Conservation (phyloP, 2,113 vertebrate species). For the Rhagologus leucostigma region DNA sequence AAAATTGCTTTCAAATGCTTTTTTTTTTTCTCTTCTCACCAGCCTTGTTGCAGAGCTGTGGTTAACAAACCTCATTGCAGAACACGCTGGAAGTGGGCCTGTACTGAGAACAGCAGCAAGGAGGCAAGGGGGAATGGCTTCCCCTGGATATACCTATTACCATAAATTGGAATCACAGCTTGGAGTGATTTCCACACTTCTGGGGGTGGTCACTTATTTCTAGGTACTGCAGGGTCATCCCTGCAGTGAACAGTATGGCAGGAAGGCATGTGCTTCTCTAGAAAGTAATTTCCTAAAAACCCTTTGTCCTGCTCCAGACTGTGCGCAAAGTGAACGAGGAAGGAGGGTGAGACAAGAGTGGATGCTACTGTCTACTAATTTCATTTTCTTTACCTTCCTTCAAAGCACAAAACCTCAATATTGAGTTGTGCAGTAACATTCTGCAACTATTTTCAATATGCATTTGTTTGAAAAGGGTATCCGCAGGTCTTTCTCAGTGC, state of each 20-base stretch:
- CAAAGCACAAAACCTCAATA: not conserved
- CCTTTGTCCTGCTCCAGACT: not conserved
- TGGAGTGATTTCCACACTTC: not conserved
- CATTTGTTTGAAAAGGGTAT: not conserved
- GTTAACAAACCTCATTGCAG: not conserved
- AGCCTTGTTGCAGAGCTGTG: not conserved
- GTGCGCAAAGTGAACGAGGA: accelerated
- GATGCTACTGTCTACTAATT: not conserved
- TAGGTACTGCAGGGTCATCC: not conserved
- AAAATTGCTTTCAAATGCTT: not conserved
- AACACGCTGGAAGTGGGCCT: not conserved
- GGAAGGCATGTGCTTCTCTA: not conserved
- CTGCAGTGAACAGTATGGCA: not conserved
- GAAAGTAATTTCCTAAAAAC: not conserved
- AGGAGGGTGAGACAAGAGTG: not conserved
- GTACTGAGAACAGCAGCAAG: not conserved
- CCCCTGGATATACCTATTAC: not conserved
- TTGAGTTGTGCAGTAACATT: not conserved
- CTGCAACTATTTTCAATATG: not conserved
- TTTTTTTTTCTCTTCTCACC: not conserved
- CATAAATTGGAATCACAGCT: not conserved
- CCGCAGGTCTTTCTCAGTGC: not conserved
- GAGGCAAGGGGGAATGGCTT: not conserved
- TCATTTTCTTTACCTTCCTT: not conserved
- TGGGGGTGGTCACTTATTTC: not conserved